These are phyloP conservation scores for Pteria penguin DNA, from an alignment of 2,888 invertebrate genomes.

Conservation along the genomic window DNA sequence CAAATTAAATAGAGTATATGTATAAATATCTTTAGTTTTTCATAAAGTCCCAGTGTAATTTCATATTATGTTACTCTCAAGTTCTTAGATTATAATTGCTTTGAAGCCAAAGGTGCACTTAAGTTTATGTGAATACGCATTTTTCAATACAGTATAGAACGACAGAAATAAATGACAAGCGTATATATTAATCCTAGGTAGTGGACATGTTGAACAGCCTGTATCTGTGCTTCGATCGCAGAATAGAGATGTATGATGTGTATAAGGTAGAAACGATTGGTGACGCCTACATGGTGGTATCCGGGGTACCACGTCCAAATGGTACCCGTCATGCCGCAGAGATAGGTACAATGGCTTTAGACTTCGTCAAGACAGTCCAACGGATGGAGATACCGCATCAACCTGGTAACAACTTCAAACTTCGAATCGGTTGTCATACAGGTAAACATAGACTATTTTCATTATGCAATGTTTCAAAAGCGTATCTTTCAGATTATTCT, in stretches of 20 bases:
- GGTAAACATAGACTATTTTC: no score
- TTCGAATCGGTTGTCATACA: constrained; percentile 70
- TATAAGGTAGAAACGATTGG: constrained; percentile 75
- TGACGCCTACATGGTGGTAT: constrained; percentile 72
- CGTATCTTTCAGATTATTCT: no score
- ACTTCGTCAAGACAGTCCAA: constrained; percentile 65
- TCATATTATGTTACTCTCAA: no score
- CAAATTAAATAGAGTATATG: no score
- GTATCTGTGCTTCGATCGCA: constrained; percentile 67
- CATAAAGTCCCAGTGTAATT: no score
- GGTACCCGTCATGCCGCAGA: constrained; percentile 66
- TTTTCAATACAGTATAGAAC: no score
- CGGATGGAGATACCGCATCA: constrained; percentile 70
- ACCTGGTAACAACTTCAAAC: constrained; percentile 66
- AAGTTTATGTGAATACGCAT: no score
- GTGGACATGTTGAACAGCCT: constrained; percentile 70
- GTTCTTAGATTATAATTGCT: no score
- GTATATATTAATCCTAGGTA: constrained; percentile 58
- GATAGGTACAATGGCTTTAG: constrained; percentile 67
- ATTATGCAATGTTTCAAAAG: no score
- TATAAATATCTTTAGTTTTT: no score
- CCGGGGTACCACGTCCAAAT: constrained; percentile 69
- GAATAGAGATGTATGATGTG: constrained; percentile 69
- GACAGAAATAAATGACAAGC: no score
- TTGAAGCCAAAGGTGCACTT: no score